Percentiles rank a stretch among this genome's conserved stretches.
Conservation (phyloP, 2,113 vertebrate genomes). For the Elephantulus edwardii region DNA sequence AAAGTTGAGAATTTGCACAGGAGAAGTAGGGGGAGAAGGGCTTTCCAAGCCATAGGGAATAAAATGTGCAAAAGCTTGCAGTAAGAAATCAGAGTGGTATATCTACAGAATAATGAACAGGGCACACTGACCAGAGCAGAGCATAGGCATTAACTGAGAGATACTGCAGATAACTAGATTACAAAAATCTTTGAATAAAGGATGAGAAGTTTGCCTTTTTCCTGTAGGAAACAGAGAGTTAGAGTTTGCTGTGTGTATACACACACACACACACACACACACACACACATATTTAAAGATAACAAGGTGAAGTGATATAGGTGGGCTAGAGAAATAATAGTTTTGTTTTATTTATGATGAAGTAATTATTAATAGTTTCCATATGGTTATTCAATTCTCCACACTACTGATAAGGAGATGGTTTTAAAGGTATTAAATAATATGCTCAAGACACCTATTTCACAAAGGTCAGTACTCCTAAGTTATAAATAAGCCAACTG, state of each 20-base stretch:
- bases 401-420: neutral
- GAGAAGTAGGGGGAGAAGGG: neutral
- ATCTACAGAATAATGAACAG: neutral
- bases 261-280: no score
- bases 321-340: neutral
- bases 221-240: neutral
- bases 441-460: neutral
- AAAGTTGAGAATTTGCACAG: neutral
- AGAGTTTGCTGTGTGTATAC: no score
- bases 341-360: neutral
- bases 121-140: neutral
- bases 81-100: neutral
- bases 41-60: neutral
- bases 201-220: neutral
- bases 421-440: neutral
- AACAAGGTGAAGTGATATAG: neutral
- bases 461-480: neutral
- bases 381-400: neutral
- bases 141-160: neutral
- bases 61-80: neutral
- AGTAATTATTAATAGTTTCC: neutral
- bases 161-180: neutral
- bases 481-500: neutral
- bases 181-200: neutral
- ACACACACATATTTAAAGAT: slow-evolving; percentile 4